phyloP scores from a whole-genome alignment of 2,888 invertebrate species.

The Stenolophus ochropezus region DNA sequence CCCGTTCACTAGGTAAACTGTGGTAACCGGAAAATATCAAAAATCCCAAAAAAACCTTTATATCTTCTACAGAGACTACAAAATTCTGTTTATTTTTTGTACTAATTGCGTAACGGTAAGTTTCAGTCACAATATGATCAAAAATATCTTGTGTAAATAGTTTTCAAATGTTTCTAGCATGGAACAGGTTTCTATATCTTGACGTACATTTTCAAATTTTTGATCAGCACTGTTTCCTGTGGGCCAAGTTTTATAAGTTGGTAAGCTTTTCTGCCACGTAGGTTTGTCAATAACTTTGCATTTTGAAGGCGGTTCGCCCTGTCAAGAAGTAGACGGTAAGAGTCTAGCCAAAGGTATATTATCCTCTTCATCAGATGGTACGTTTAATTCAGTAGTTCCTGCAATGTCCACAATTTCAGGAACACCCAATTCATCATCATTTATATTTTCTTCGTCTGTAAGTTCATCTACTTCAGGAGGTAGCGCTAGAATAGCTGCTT shows the following conservation, averaged over 20 bases:
- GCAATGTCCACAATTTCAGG: conserved; percentile 41
- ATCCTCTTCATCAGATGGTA: conserved; percentile 40
- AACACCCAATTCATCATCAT: conserved; percentile 61
- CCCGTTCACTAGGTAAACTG: conserved; percentile 44
- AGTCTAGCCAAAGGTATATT: conserved; percentile 41
- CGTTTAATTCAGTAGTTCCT: conserved; percentile 14
- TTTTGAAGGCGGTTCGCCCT: conserved; percentile 35
- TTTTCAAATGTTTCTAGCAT: conserved; percentile 42
- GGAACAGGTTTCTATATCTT: conserved; percentile 28
- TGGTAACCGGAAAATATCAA: conserved; percentile 41
- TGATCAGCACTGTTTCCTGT: conserved; percentile 27
- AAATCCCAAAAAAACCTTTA: conserved; percentile 46
- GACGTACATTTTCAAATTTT: conserved; percentile 35
- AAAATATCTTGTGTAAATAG: conserved; percentile 35
- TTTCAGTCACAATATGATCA: conserved; percentile 21
- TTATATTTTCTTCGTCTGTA: conserved; percentile 62
- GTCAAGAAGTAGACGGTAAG: conserved; percentile 27
- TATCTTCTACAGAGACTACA: conserved; percentile 48
- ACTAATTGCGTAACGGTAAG: conserved; percentile 13
- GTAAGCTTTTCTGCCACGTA: conserved; percentile 24
- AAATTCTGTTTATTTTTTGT: conserved; percentile 43
- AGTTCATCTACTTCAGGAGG: conserved; percentile 63
- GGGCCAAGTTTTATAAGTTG: conserved; percentile 40
- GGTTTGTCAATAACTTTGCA: conserved; percentile 36
- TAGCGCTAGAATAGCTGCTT: conserved; percentile 62